These are phyloP conservation scores for Plagodis pulveraria DNA, from an alignment of 2,888 invertebrate species.

Conservation along the genomic window DNA sequence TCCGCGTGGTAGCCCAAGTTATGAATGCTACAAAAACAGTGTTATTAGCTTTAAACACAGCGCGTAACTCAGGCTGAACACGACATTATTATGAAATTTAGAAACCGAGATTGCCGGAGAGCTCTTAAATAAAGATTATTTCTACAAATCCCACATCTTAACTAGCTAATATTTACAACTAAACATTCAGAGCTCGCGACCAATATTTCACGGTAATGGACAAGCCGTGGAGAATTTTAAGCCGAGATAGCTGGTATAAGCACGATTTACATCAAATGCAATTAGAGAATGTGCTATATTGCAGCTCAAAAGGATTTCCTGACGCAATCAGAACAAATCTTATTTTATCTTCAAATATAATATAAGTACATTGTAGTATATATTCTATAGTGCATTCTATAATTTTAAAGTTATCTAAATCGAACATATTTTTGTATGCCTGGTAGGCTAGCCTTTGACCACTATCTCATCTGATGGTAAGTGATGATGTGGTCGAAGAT, in stretches of 20 bases:
- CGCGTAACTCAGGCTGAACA: conserved; percentile 7
- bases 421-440: too few relatives aligned
- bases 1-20: too few relatives aligned
- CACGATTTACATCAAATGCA: conserved; percentile 28
- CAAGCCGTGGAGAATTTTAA: conserved; percentile 28
- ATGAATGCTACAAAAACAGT: too few relatives aligned
- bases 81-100: conserved; percentile 23
- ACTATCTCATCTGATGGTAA: too few relatives aligned
- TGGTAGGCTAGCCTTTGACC: too few relatives aligned
- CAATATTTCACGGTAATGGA: conserved; percentile 22
- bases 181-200: conserved; percentile 10
- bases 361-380: too few relatives aligned
- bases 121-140: conserved; percentile 28
- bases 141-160: conserved; percentile 21
- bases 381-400: not conserved
- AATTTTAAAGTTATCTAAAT: not conserved
- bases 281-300: conserved; percentile 18
- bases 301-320: not conserved
- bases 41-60: not conserved
- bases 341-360: too few relatives aligned
- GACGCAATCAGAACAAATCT: not conserved
- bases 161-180: conserved; percentile 19
- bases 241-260: conserved; percentile 26
- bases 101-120: conserved; percentile 16
- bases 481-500: too few relatives aligned